phyloP scores from a whole-genome alignment of 2,888 invertebrate species.

The Augiades crinisus region DNA sequence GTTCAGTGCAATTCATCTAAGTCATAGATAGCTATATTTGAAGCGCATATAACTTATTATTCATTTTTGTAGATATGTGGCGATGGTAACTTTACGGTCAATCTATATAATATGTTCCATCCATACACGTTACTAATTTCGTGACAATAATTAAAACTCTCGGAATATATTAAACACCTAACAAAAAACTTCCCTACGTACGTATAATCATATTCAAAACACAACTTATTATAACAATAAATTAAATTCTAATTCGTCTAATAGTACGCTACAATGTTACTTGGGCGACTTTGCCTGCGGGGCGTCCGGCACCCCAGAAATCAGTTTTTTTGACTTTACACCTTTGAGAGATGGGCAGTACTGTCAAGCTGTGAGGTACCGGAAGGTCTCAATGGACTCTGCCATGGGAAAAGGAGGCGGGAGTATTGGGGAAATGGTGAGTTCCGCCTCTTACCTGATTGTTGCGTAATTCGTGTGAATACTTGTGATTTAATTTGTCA shows the following conservation, averaged over 20 bases:
- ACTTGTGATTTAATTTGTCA: too few relatives aligned
- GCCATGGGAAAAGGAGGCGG: conserved; percentile 46
- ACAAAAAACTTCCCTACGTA: not conserved
- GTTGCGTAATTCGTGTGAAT: conserved; percentile 15
- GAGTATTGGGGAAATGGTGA: not conserved
- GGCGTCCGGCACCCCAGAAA: conserved; percentile 41
- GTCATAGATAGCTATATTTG: too few relatives aligned
- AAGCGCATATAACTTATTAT: too few relatives aligned
- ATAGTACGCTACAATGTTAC: conserved; percentile 54
- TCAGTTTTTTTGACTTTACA: conserved; percentile 7
- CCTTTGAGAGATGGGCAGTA: conserved; percentile 38
- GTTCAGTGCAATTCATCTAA: too few relatives aligned
- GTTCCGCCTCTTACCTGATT: conserved; percentile 3
- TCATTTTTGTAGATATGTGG: too few relatives aligned
- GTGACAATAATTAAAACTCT: too few relatives aligned
- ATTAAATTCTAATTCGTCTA: conserved; percentile 60
- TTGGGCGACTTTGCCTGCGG: conserved; percentile 49
- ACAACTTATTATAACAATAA: conserved; percentile 49
- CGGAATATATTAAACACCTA: too few relatives aligned
- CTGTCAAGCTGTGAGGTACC: conserved; percentile 55
- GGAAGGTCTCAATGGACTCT: conserved; percentile 33
- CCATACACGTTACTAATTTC: too few relatives aligned
- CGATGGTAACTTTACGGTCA: too few relatives aligned
- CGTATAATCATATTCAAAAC: conserved; percentile 4
- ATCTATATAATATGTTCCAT: too few relatives aligned